Base-by-base conservation (phyloP, 2,888 invertebrate genomes). In the Drosophila mimica region DNA sequence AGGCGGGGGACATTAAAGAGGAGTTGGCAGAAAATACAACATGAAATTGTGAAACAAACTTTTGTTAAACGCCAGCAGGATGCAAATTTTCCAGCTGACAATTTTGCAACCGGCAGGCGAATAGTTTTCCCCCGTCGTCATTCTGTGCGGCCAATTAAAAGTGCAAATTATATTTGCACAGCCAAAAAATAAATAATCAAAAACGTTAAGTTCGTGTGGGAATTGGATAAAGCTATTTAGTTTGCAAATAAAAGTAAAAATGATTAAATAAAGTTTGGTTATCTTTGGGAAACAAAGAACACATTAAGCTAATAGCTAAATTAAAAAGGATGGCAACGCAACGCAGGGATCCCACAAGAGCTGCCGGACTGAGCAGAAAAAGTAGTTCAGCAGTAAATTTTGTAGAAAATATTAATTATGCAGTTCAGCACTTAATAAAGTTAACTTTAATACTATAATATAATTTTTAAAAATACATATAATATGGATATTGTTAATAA, bases 61-160 rank as follows among this genome's bases (percentile, higher is more conserved):
- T 81, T 71, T 63, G 52, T 31, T 70, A 30, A 52, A 54, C 72
- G 75, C 71, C 75, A 70, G 75, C 79, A 79, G 79, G 66, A 60
- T 76, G 64, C 66, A 65, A 72, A 61, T 59, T 25, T 58, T 53
- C 17, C 43, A 74, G 64, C 56, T 62, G 76, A 70, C 73, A 70
- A 61, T 74, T 76, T 59, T 30, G 67, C 70, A 74, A 77, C 79
- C 68, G 59, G 36, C 64, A 36, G 25, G 15, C 59, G 57, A 40
- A 20, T 57, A n/a, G 33, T 61, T 52, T 54, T 43, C 15, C 31
- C 20, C n/a, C 31, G 0, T 15, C 57, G 4, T 15, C 46, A 43
- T 43, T 68, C 64, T 59, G 33, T 64, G 70, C 58, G 65, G 78
- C 64, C 78, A 82, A 82, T 82, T 82, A 83, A 82, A 82, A 82